These are phyloP conservation scores for Brachyhypopomus gauderio DNA, from an alignment of 2,113 vertebrate species.

Conservation along the genomic window DNA sequence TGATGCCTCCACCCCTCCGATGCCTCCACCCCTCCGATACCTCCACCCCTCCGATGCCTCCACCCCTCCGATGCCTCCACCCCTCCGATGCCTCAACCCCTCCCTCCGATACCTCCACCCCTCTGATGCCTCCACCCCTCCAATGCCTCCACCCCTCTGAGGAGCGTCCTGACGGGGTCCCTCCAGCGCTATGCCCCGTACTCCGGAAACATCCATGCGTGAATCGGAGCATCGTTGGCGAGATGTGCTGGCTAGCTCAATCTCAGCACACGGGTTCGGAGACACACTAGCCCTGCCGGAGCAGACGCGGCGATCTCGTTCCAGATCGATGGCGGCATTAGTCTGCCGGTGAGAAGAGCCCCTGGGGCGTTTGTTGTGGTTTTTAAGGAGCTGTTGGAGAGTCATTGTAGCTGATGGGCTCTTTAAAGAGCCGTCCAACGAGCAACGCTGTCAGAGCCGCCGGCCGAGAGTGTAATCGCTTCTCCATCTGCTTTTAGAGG, in stretches of 20 bases:
- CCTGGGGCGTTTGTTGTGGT: slow-evolving; percentile 55
- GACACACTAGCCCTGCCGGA: not conserved
- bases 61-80: no score
- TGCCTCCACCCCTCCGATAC: no score
- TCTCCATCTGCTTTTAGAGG: slow-evolving; percentile 75
- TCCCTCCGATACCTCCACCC: no score
- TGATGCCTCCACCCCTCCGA: no score
- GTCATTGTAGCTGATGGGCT: slow-evolving; percentile 76
- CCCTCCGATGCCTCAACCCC: no score
- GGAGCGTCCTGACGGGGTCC: no score
- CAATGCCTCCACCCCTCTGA: no score
- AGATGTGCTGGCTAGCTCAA: slow-evolving; percentile 4
- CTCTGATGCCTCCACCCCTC: no score
- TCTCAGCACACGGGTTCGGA: not conserved
- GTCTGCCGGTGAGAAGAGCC: slow-evolving; percentile 69
- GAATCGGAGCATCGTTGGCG: no score
- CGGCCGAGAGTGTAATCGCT: slow-evolving; percentile 77
- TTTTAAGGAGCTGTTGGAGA: slow-evolving; percentile 72
- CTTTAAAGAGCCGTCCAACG: slow-evolving; percentile 81
- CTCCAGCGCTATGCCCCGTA: no score
- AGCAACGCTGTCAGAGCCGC: slow-evolving; percentile 79
- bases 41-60: no score
- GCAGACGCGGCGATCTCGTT: slow-evolving; percentile 58
- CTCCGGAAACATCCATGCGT: no score
- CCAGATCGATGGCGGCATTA: slow-evolving; percentile 70